Conservation (phyloP, 2,113 vertebrate species). For the Seriola rivoliana region DNA sequence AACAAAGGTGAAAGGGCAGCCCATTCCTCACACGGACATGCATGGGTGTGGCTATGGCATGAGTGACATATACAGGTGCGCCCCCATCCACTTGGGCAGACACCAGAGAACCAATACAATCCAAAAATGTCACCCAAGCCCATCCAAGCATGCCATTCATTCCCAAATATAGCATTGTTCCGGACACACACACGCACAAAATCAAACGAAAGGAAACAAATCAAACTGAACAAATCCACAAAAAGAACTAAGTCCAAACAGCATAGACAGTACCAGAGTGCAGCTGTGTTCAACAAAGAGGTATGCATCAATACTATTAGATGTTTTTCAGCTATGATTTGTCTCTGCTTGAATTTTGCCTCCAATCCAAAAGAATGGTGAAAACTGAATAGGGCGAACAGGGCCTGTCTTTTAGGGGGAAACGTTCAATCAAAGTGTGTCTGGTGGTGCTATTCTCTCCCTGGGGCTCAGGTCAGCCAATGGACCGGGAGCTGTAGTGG, state of each 20-base stretch:
- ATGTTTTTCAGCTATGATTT: constrained; percentile 72
- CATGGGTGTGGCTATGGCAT: constrained; percentile 80
- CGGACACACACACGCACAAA: constrained; percentile 74
- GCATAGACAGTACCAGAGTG: constrained; percentile 79
- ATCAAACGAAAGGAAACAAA: constrained; percentile 74
- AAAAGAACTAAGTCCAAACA: constrained; percentile 71
- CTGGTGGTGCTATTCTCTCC: constrained; percentile 67
- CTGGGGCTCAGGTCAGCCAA: constrained; percentile 72
- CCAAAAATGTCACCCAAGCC: constrained; percentile 79
- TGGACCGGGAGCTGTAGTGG: constrained; percentile 74
- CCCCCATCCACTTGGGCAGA: constrained; percentile 74
- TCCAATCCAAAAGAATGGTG: constrained; percentile 55
- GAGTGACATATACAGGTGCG: constrained; percentile 78
- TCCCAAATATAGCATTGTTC: constrained; percentile 78
- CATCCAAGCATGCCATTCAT: constrained; percentile 86
- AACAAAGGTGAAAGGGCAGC: constrained; percentile 84
- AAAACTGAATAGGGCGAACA: constrained; percentile 34
- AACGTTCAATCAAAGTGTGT: constrained; percentile 56
- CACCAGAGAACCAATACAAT: constrained; percentile 74
- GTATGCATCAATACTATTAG: constrained; percentile 76
- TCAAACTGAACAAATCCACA: constrained; percentile 72
- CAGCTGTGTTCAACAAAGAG: constrained; percentile 76
- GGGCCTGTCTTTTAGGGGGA: constrained; percentile 30
- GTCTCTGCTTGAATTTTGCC: constrained; percentile 59
- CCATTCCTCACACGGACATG: constrained; percentile 84